A percentile compares a stretch with the other conserved stretches of the same genome.
Conservation (phyloP, 2,888 invertebrate species). For the Sipha maydis region DNA sequence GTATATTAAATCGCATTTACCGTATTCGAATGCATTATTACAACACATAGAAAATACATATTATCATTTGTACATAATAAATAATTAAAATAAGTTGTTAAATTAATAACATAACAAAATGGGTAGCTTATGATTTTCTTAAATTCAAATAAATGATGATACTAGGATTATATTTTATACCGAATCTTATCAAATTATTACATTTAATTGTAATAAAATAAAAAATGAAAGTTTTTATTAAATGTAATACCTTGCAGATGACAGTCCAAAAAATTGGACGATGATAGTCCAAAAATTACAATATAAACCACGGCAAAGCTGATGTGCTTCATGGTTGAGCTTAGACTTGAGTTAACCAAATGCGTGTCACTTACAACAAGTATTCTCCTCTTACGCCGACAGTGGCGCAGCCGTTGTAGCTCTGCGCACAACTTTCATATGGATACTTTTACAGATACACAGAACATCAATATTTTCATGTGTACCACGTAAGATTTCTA, state of each 20-base stretch:
- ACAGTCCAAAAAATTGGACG: slow-evolving; percentile 42
- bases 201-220: background rate
- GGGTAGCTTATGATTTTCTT: no score
- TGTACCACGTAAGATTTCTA: background rate
- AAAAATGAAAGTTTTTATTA: background rate
- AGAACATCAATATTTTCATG: background rate
- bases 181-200: no score
- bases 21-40: no score
- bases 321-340: slow-evolving; percentile 58
- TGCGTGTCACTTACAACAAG: slow-evolving; percentile 23
- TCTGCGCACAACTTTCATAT: slow-evolving; percentile 23
- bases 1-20: no score
- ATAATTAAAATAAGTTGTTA: no score
- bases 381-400: slow-evolving; percentile 39
- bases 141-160: background rate
- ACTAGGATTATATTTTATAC: no score
- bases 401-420: slow-evolving; percentile 41
- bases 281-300: slow-evolving; percentile 44
- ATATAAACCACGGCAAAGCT: slow-evolving; percentile 53
- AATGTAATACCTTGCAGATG: slow-evolving; percentile 54
- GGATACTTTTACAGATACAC: background rate
- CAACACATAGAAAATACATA: no score
- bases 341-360: slow-evolving; percentile 49
- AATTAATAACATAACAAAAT: no score
- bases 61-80: no score